Conservation (phyloP, 2,113 vertebrate species). For the Toxotes chatareus region DNA sequence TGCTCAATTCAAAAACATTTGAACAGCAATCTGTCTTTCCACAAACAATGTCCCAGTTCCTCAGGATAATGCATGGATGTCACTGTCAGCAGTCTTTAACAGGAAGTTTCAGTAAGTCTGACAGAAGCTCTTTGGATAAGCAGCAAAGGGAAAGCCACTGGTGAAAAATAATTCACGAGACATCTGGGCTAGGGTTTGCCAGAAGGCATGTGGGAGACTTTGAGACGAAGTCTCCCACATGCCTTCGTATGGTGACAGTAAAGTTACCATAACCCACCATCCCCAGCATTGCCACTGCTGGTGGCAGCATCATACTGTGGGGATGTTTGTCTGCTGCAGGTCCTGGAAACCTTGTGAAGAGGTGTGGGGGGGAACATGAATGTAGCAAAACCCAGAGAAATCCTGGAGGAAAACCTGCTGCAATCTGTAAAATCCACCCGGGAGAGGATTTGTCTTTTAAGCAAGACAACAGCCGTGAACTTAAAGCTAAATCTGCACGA, state of each 20-base stretch:
- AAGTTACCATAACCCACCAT: background rate
- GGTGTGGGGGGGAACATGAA: too few species aligned
- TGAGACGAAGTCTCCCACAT: background rate
- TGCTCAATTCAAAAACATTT: background rate
- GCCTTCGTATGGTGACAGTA: background rate
- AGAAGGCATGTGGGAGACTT: background rate
- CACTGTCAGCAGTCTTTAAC: background rate
- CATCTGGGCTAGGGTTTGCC: background rate
- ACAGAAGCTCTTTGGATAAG: background rate
- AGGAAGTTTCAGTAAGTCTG: background rate
- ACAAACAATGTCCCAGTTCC: background rate
- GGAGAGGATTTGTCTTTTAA: background rate
- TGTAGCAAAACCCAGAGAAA: too few species aligned
- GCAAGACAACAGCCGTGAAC: background rate
- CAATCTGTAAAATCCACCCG: background rate
- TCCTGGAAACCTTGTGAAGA: background rate
- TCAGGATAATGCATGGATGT: background rate
- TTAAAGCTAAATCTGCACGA: background rate
- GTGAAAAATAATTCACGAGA: background rate
- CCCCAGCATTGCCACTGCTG: background rate
- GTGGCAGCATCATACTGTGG: conserved; percentile 14
- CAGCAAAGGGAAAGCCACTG: background rate
- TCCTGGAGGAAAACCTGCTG: too few species aligned
- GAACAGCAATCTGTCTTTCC: background rate
- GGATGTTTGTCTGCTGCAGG: conserved; percentile 3